Conservation (phyloP, 2,888 invertebrate genomes). For the Dynastes tityus region DNA sequence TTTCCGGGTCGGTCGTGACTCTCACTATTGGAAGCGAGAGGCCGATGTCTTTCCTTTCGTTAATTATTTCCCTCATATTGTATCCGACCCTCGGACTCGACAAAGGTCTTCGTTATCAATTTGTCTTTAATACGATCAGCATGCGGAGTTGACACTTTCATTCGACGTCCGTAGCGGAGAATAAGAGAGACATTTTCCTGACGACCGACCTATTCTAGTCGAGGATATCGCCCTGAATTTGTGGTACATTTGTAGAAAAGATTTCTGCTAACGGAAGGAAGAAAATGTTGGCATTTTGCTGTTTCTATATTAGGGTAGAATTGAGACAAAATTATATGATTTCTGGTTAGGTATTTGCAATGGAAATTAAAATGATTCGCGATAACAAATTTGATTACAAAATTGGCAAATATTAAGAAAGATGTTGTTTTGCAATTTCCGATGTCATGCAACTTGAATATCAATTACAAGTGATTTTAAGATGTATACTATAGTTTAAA, state of each 20-base stretch:
- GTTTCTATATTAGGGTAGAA: neutral
- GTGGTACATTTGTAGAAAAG: slow-evolving; percentile 3
- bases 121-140: slow-evolving; percentile 35
- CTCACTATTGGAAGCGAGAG: slow-evolving; percentile 20
- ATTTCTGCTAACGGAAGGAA: slow-evolving; percentile 22
- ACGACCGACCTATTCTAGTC: neutral
- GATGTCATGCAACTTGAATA: no score
- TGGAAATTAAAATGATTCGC: no score
- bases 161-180: slow-evolving; percentile 2
- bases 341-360: no score
- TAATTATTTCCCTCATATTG: slow-evolving; percentile 42
- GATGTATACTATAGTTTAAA: no score
- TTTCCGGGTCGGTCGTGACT: slow-evolving; percentile 31
- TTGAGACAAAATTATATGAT: neutral
- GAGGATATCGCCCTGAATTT: slow-evolving; percentile 14
- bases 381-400: no score
- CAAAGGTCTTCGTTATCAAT: slow-evolving; percentile 38
- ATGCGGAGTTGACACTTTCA: slow-evolving; percentile 29
- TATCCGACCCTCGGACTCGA: slow-evolving; percentile 18
- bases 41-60: slow-evolving; percentile 29
- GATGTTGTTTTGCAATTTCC: no score
- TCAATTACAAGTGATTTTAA: no score
- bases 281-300: neutral
- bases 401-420: no score
- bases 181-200: slow-evolving; percentile 18